Evolutionary conservation across 2,797 vertebrate species (phyloP).

Genomic region (Neosilurus mollespiculum): DNA sequence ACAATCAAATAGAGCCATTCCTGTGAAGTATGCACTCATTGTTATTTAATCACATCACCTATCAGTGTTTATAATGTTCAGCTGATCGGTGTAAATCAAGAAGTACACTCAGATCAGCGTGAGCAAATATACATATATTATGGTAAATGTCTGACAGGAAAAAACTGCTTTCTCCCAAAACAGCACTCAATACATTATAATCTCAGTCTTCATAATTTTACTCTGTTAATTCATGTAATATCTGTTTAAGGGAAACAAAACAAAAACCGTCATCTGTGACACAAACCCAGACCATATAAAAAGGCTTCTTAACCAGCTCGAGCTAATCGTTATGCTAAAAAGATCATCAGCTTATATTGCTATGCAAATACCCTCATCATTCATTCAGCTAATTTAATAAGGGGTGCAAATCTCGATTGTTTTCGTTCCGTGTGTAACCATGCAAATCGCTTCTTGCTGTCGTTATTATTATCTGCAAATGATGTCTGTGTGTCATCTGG

Average conservation of each 20-base stretch:
- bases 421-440: conserved; percentile 39
- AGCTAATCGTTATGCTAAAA: conserved; percentile 53
- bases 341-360: conserved; percentile 55
- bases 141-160: background rate
- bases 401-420: conserved; percentile 39
- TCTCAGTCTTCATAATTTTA: background rate
- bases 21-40: no score
- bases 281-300: conserved; percentile 3
- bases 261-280: conserved; percentile 7
- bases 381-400: conserved; percentile 56
- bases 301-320: background rate
- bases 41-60: no score
- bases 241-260: background rate
- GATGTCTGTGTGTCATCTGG: conserved; percentile 37
- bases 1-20: no score
- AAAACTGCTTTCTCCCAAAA: background rate
- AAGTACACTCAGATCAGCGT: background rate
- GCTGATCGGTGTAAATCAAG: background rate
- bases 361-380: conserved; percentile 58
- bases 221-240: conserved; percentile 19
- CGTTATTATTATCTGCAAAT: conserved; percentile 45
- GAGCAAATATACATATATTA: background rate
- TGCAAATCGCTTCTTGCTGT: conserved; percentile 36
- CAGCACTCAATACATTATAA: background rate
- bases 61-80: no score